A percentile compares a stretch with the other conserved stretches of the same genome.
phyloP scores from a whole-genome alignment of 2,797 vertebrate genomes.

The Leptodactylus fallax region DNA sequence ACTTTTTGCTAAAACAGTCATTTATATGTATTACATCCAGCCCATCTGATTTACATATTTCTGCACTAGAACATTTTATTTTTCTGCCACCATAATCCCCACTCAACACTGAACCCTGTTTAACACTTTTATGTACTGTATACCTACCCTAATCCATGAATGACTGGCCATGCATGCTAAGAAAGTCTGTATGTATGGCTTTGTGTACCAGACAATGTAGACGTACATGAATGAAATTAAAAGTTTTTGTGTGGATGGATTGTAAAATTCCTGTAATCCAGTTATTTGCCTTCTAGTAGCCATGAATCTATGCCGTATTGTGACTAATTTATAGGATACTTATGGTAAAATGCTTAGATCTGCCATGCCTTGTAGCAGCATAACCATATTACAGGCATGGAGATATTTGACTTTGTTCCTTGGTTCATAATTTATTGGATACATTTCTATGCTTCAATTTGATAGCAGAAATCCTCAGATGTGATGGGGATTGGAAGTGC shows the following conservation, averaged over 20 bases:
- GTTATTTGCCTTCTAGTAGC: not conserved
- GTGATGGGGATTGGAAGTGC: not conserved
- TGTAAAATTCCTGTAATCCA: not conserved
- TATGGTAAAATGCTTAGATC: not conserved
- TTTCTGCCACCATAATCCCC: not conserved
- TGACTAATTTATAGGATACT: constrained; percentile 6
- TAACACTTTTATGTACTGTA: not conserved
- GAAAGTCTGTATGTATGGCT: not conserved
- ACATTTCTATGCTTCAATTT: not conserved
- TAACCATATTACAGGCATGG: constrained; percentile 8
- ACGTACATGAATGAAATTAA: not conserved
- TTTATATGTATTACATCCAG: constrained; percentile 19
- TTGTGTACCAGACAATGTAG: not conserved
- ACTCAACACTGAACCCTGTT: not conserved
- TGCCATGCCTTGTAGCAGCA: not conserved
- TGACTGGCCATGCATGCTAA: not conserved
- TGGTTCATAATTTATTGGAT: not conserved
- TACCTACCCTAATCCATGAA: not conserved
- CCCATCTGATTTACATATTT: not conserved
- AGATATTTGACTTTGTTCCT: not conserved
- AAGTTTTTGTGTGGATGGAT: not conserved
- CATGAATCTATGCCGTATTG: not conserved
- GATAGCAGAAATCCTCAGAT: too few species aligned
- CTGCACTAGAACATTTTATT: not conserved
- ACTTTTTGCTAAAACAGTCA: constrained; percentile 16